phyloP scores from a whole-genome alignment of 2,113 vertebrate genomes.

The Pipra filicauda region DNA sequence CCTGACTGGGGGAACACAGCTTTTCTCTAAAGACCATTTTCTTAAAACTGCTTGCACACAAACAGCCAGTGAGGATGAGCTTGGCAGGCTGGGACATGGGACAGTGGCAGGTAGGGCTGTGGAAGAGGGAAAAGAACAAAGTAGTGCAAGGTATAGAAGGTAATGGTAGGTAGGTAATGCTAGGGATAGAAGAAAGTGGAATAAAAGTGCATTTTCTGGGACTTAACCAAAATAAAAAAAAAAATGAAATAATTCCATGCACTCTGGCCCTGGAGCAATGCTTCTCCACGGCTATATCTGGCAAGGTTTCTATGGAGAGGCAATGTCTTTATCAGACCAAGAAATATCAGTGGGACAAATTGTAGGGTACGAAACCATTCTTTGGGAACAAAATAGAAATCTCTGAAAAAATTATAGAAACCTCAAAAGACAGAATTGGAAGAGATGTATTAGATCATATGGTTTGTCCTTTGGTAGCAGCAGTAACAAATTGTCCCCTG shows the following conservation, averaged over 20 bases:
- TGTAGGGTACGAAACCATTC: not conserved
- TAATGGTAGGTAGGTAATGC: not conserved
- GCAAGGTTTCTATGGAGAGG: not conserved
- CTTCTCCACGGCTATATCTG: not conserved
- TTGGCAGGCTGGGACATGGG: not conserved
- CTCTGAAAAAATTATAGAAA: not conserved
- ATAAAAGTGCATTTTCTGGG: not conserved
- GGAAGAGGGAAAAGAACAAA: not conserved
- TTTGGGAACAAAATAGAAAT: slow-evolving; percentile 3
- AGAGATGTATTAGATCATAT: not conserved
- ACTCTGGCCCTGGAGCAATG: not conserved
- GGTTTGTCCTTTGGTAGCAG: not conserved
- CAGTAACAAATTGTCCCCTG: slow-evolving; percentile 3
- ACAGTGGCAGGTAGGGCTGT: not conserved
- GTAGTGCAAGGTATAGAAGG: not conserved
- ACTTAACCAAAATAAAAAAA: not conserved
- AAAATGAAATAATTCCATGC: not conserved
- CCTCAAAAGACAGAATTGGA: not conserved
- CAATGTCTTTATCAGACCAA: not conserved
- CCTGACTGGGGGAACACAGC: not conserved
- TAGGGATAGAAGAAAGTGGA: not conserved
- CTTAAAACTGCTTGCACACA: not conserved
- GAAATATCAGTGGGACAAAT: not conserved
- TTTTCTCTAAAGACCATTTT: not conserved
- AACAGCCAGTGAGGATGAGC: not conserved